Base-by-base conservation (phyloP, 2,797 vertebrate genomes). In the Lithobates sylvaticus region DNA sequence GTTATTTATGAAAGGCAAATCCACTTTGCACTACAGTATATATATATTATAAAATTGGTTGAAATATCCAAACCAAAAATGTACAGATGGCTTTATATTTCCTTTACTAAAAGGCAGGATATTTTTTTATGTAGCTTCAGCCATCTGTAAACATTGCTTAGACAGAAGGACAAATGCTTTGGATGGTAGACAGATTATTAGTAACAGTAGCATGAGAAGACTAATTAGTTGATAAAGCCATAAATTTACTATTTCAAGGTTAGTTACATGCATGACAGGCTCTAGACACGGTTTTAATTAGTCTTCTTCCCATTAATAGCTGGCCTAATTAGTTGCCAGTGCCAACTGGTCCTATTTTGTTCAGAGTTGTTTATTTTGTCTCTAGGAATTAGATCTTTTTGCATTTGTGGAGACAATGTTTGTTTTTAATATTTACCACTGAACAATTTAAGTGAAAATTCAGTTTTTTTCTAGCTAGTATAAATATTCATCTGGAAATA, bases 221-320 rank as follows among this genome's bases (percentile, higher is more conserved):
- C 32, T 71, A 32, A 81, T 81, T 61, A 34, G 64, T 26, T 26
- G 44, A 29, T 81, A 58, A 61, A 29, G n/a, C 5, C 68, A 39
- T 81, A 27, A 34, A 71, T 81, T 71, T 71, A 27, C 12, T 27
- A 50, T 72, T 58, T 70, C 32, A 72, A 81, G 68, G 78, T 71
- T 69, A 70, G 69, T 72, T 81, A 81, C 32, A 81, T 81, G 68
- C 68, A 58, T 81, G 67, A 68, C 29, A 36, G 78, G 12, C 21
- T 26, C 78, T 73, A 50, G 21, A 78, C 67, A 58, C 42, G 2
- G 36, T 47, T 78, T 78, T 78, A 64, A 78, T 78, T 18, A 68
- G 42, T 44, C 3, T 8, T 61, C 16, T 18, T 78, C 10, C 15
- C 15, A 39, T 81, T 36, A 81, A 72, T 39, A 58, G 9, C 6